A percentile compares a stretch with the other conserved stretches of the same genome.
Evolutionary conservation across 2,797 vertebrate species (phyloP).

Genomic region (Falco concolor): DNA sequence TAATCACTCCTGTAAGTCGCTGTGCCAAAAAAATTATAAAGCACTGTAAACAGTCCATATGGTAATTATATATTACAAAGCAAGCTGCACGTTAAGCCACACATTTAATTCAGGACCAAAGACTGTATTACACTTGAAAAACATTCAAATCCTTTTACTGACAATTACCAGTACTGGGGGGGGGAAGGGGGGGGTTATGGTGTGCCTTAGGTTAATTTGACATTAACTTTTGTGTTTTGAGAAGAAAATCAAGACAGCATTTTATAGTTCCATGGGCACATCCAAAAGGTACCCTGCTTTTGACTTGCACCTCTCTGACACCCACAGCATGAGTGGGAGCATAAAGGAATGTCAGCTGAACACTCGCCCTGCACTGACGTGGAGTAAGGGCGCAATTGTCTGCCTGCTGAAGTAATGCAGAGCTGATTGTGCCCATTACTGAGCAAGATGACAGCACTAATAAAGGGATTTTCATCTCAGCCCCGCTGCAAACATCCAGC

Average conservation of each 20-base stretch:
- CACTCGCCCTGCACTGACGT: rapidly evolving
- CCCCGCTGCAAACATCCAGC: background rate
- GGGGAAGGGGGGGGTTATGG: background rate
- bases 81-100: background rate
- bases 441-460: background rate
- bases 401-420: background rate
- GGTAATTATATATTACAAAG: background rate
- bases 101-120: background rate
- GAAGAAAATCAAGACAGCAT: background rate
- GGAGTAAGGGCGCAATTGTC: rapidly evolving
- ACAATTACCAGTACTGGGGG: background rate
- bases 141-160: background rate
- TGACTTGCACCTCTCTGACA: rapidly evolving
- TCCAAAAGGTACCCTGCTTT: background rate
- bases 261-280: background rate
- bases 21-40: background rate
- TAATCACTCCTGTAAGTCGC: background rate
- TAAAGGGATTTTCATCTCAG: background rate
- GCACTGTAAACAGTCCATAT: background rate
- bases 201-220: background rate
- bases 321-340: background rate
- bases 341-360: background rate
- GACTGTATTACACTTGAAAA: background rate
- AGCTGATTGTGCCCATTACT: background rate
- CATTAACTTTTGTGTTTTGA: background rate